Evolutionary conservation across 2,113 vertebrate species (phyloP).

Genomic region (Lota lota): DNA sequence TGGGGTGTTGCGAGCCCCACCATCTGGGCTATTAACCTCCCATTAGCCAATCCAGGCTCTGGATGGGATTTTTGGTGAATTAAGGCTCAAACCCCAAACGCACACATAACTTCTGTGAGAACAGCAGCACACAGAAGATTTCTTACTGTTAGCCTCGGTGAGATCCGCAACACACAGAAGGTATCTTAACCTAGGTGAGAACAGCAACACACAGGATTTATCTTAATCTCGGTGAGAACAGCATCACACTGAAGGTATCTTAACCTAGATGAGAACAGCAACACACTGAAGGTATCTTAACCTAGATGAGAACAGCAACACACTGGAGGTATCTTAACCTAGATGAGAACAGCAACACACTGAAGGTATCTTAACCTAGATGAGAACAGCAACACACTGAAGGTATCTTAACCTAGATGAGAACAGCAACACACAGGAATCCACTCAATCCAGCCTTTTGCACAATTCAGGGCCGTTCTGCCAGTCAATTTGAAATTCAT

Average conservation of each 20-base stretch:
- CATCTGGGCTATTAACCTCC: conserved; percentile 31
- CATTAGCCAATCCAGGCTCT: conserved; percentile 30
- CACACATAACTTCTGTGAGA: too few species aligned
- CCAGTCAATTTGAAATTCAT: conserved; percentile 30
- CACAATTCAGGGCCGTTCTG: not conserved
- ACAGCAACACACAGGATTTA: too few species aligned
- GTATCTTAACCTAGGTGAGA: too few species aligned
- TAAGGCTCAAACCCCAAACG: too few species aligned
- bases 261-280: conserved; percentile 21
- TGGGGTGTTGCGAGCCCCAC: conserved; percentile 37
- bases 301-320: too few species aligned
- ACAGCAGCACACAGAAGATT: too few species aligned
- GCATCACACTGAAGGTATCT: conserved; percentile 21
- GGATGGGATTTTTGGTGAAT: conserved; percentile 16
- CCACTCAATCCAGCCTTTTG: conserved; percentile 23
- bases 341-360: too few species aligned
- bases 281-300: conserved; percentile 18
- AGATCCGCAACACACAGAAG: too few species aligned
- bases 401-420: conserved; percentile 23
- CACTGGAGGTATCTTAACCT: too few species aligned
- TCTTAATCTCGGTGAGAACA: too few species aligned
- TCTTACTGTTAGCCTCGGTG: too few species aligned
- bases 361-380: too few species aligned
- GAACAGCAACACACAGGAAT: conserved; percentile 15
- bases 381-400: not conserved